A percentile compares a stretch with the other conserved stretches of the same genome.
Evolutionary conservation across 2,113 vertebrate genomes (phyloP).

Genomic region (Corythaeola cristata): DNA sequence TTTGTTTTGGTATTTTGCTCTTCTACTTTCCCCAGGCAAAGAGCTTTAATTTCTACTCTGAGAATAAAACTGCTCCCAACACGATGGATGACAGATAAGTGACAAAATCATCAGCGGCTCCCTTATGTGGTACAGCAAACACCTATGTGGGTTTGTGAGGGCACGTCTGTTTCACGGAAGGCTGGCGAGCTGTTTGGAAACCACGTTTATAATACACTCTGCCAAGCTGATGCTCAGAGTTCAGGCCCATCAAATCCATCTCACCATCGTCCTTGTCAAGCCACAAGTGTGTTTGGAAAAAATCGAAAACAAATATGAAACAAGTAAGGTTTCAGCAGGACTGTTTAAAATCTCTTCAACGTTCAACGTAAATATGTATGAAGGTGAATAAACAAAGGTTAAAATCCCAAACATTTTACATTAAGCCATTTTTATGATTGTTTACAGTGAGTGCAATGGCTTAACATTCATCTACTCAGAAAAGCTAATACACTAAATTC

Average conservation of each 20-base stretch:
- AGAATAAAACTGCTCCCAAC: constrained; percentile 66
- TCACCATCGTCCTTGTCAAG: constrained; percentile 70
- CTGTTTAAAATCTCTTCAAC: constrained; percentile 58
- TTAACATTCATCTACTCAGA: constrained; percentile 58
- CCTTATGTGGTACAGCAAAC: constrained; percentile 52
- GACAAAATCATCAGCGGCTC: constrained; percentile 49
- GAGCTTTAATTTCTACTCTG: constrained; percentile 64
- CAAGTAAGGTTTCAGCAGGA: constrained; percentile 72
- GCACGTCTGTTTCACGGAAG: constrained; percentile 58
- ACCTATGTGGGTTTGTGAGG: constrained; percentile 61
- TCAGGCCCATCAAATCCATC: constrained; percentile 73
- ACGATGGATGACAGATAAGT: constrained; percentile 63
- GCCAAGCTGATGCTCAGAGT: constrained; percentile 65
- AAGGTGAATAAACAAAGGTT: constrained; percentile 70
- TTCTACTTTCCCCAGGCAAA: constrained; percentile 62
- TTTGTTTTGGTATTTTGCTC: constrained; percentile 63
- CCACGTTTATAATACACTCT: constrained; percentile 60
- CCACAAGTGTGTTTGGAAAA: constrained; percentile 69
- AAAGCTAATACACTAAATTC: constrained; percentile 48
- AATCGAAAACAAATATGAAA: constrained; percentile 69
- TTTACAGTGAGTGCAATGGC: constrained; percentile 36
- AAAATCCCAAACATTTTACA: constrained; percentile 43
- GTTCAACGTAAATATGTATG: constrained; percentile 65
- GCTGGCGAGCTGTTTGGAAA: constrained; percentile 68
- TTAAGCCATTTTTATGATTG: constrained; percentile 46